Base-by-base conservation (phyloP, 1,140 invertebrate genomes). In the Archivesica marissinica region DNA sequence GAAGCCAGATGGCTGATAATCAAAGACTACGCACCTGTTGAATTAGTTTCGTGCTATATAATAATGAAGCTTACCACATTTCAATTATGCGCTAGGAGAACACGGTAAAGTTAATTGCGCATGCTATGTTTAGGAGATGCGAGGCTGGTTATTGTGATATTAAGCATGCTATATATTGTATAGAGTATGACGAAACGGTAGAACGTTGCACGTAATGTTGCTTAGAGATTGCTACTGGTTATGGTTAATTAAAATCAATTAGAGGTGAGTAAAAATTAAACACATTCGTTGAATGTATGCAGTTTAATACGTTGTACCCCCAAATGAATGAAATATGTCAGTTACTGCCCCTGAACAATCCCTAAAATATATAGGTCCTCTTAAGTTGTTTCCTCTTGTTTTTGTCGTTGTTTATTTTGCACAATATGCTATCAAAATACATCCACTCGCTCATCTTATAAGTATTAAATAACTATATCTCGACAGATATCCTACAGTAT, bases 61-160 rank as follows among this genome's bases (percentile, higher is more conserved):
- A 28, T 54, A 13, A 75, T 52, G 28, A 52, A 33, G 9, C 39
- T 52, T 54, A 54, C 47, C 30, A 75, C 54, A 75, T 75, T 75
- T 75, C 72, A 75, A 75, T 75, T 75, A 75, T 54, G 30, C 50
- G 72, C 30, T 52, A 75, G 54, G 3, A 35, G 33, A 75, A 75
- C 44, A 75, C 54, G 23, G 47, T 75, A 54, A 75, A 75, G 41
- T 75, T 52, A 75, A 75, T 75, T 75, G 72, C 47, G 66, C 66
- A 47, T 70, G 28, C 20, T 33, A 41, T 59, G 54, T 59, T 59
- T 30, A 59, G 59, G 15, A 33, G 33, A 35, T 35, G 59, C 33
- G 33, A 20, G 23, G 11, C 20, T 35, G 59, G 38, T 64, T 35
- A 33, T 13, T 3, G n/a, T 15, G 59, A 20, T 64, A 35, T 17